These are phyloP conservation scores for Sanderia malayensis DNA, from an alignment of 30 jellyfish, hydroid and myxozoan genomes.

Conservation along the genomic window DNA sequence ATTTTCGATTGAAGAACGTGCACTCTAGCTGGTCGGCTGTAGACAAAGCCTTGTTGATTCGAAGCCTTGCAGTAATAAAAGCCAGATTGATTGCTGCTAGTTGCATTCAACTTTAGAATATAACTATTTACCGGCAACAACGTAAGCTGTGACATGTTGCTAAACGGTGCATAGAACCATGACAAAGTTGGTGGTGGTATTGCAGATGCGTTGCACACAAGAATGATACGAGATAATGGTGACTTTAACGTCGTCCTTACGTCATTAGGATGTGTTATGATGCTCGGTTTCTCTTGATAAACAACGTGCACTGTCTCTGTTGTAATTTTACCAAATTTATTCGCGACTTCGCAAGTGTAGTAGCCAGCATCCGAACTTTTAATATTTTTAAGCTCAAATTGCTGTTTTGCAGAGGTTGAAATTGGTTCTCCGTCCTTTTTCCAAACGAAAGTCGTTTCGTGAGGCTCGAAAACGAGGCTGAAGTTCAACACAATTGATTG, in stretches of 20 bases:
- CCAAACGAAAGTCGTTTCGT: slow-evolving; percentile 45
- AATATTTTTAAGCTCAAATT: not conserved
- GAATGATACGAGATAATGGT: slow-evolving; percentile 6
- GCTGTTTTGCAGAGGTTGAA: not conserved
- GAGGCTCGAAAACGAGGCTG: slow-evolving; percentile 2
- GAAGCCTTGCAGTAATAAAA: slow-evolving; percentile 53
- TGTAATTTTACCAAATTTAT: slow-evolving; percentile 43
- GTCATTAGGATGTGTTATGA: slow-evolving; percentile 47
- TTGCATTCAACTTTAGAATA: slow-evolving; percentile 18
- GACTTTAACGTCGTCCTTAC: slow-evolving; percentile 6
- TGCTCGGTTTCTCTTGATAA: slow-evolving; percentile 23
- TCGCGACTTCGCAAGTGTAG: slow-evolving; percentile 46
- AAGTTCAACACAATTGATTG: not conserved
- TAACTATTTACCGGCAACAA: slow-evolving; percentile 13
- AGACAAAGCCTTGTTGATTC: slow-evolving; percentile 35
- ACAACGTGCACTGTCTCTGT: slow-evolving; percentile 29
- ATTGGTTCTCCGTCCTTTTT: slow-evolving; percentile 23
- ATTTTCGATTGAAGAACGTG: slow-evolving; percentile 31
- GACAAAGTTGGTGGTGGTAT: slow-evolving; percentile 24
- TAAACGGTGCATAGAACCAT: slow-evolving; percentile 46
- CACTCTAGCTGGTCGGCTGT: slow-evolving; percentile 46
- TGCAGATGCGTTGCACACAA: slow-evolving; percentile 63
- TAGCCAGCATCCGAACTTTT: slow-evolving; percentile 17
- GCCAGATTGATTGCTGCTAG: slow-evolving; percentile 50
- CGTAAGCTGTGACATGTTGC: not conserved